phyloP scores from a whole-genome alignment of 2,888 invertebrate species.

The Eurytoma adleriae region DNA sequence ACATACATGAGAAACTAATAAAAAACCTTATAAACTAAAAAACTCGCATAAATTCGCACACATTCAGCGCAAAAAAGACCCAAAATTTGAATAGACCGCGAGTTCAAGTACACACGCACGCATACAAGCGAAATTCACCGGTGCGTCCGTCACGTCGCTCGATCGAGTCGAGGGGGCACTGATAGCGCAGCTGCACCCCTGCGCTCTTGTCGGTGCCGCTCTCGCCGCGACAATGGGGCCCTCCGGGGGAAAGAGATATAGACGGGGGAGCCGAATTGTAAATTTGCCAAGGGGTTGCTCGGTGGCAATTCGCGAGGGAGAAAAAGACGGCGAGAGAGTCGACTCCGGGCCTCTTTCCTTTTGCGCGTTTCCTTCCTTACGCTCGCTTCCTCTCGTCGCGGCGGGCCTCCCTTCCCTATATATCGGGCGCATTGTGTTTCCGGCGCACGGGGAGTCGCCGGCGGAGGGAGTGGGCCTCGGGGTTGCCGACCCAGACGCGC shows the following conservation, averaged over 20 bases:
- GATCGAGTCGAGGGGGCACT: conserved; percentile 55
- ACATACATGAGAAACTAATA: no score
- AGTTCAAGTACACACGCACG: background rate
- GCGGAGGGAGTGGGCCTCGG: conserved; percentile 36
- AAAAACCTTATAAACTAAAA: no score
- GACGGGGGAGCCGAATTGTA: conserved; percentile 59
- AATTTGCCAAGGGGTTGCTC: conserved; percentile 63
- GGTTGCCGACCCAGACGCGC: conserved; percentile 57
- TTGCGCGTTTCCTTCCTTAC: background rate
- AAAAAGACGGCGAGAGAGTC: conserved; percentile 12
- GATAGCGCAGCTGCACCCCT: conserved; percentile 67
- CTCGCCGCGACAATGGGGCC: conserved; percentile 57
- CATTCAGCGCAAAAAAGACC: no score
- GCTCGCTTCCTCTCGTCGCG: conserved; percentile 34
- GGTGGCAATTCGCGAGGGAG: conserved; percentile 47
- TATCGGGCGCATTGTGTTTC: conserved; percentile 22
- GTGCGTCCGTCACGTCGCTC: no score
- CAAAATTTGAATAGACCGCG: no score
- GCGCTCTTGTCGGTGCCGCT: conserved; percentile 43
- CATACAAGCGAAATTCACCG: no score
- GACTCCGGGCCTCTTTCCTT: background rate
- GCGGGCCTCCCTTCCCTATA: conserved; percentile 10
- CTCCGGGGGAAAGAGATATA: conserved; percentile 25
- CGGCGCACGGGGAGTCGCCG: background rate
- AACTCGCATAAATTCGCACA: no score